Evolutionary conservation across 2,888 invertebrate genomes (phyloP).

Genomic region (Sthenelais limicola): DNA sequence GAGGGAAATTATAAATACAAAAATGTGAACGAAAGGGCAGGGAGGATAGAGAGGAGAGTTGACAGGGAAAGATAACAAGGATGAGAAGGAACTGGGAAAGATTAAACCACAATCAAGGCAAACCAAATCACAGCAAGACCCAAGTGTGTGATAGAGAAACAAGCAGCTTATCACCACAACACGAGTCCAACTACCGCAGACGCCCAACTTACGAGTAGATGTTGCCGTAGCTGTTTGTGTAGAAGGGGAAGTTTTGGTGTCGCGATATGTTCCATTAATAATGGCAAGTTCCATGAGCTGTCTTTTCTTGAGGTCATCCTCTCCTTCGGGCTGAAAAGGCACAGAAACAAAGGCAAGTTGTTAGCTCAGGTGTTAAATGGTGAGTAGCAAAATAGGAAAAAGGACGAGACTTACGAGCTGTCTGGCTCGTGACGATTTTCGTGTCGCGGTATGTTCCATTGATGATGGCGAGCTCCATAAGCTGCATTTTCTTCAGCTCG

Average conservation of each 20-base stretch:
- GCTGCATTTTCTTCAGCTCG: slow-evolving; percentile 98
- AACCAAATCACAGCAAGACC: slow-evolving; percentile 1
- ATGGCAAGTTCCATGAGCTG: slow-evolving; percentile 99
- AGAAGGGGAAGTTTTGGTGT: slow-evolving; percentile 53
- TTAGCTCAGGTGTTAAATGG: slow-evolving; percentile 28
- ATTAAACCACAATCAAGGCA: background rate
- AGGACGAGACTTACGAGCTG: slow-evolving; percentile 44
- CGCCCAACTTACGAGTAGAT: slow-evolving; percentile 47
- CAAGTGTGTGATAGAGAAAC: background rate
- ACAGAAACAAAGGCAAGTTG: slow-evolving; percentile 32
- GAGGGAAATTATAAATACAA: slow-evolving; percentile 18
- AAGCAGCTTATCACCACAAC: slow-evolving; percentile 30
- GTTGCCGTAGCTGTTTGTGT: slow-evolving; percentile 36
- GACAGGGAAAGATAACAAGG: background rate
- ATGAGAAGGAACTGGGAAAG: too few relatives aligned
- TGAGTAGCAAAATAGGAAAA: slow-evolving; percentile 9
- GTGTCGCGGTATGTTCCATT: slow-evolving; percentile 91
- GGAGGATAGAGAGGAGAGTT: too few relatives aligned
- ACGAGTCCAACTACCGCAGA: too few relatives aligned
- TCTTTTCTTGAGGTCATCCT: slow-evolving; percentile 99
- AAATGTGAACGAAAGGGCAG: too few relatives aligned
- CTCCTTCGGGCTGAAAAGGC: slow-evolving; percentile 90
- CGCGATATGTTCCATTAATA: slow-evolving; percentile 96
- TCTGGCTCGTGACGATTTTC: slow-evolving; percentile 28
- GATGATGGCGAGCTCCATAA: slow-evolving; percentile 99